These are phyloP conservation scores for Meteorus sp. DNA, from an alignment of 1,140 invertebrate species.

Conservation along the genomic window DNA sequence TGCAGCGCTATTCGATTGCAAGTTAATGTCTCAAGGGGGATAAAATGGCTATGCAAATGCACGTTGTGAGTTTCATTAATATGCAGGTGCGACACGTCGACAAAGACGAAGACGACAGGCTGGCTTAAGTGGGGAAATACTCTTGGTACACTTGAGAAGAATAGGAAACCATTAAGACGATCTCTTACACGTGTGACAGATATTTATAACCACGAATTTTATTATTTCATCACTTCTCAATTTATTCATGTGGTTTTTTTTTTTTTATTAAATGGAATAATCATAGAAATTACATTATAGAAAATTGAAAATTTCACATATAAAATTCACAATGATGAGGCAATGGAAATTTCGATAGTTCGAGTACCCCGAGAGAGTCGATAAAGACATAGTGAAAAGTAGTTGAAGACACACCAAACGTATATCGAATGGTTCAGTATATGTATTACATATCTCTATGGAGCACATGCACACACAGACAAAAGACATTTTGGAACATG, in stretches of 20 bases:
- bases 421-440: too few relatives aligned
- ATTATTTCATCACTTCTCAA: not conserved
- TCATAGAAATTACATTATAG: too few relatives aligned
- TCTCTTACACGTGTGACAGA: slow-evolving; percentile 7
- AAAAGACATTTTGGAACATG: not conserved
- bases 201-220: not conserved
- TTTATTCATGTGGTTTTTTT: too few relatives aligned
- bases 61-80: slow-evolving; percentile 1
- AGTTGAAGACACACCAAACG: too few relatives aligned
- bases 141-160: not conserved
- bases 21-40: slow-evolving; percentile 5
- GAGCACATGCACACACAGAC: not conserved
- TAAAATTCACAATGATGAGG: too few relatives aligned
- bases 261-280: too few relatives aligned
- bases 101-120: not conserved
- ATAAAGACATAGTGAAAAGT: too few relatives aligned
- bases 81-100: slow-evolving; percentile 18
- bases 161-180: slow-evolving; percentile 2
- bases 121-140: not conserved
- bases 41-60: slow-evolving; percentile 19
- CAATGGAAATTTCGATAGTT: too few relatives aligned
- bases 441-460: not conserved
- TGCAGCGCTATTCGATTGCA: not conserved
- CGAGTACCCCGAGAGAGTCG: too few relatives aligned
- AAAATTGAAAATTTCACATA: too few relatives aligned